Evolutionary conservation across 2,888 invertebrate genomes (phyloP).

Genomic region (Phengaris alcon): DNA sequence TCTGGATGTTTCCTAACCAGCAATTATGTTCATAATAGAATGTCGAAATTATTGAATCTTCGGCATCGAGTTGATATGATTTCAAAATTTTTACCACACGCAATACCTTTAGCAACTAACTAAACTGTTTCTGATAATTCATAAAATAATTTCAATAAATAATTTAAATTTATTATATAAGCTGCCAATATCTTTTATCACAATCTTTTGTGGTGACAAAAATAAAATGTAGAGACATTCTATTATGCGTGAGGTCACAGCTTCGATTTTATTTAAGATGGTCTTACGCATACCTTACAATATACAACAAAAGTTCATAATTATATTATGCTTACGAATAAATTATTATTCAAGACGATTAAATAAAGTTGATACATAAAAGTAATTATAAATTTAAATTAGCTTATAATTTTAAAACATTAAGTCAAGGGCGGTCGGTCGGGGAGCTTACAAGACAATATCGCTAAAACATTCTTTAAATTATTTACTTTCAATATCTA

Average conservation of each 20-base stretch:
- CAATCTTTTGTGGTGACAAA: not conserved
- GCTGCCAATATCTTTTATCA: not conserved
- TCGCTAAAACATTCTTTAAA: slow-evolving; percentile 28
- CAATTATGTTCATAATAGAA: slow-evolving; percentile 8
- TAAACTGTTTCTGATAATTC: not conserved
- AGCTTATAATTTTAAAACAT: slow-evolving; percentile 17
- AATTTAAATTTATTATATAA: not conserved
- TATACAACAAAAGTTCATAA: not conserved
- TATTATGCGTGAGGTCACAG: not conserved
- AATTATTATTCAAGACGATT: slow-evolving; percentile 18
- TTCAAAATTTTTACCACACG: slow-evolving; percentile 13
- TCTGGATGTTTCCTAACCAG: not conserved
- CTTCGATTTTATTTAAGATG: not conserved
- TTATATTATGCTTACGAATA: slow-evolving; percentile 10
- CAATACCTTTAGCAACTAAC: not conserved
- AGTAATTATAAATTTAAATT: slow-evolving; percentile 24
- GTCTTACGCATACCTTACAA: not conserved
- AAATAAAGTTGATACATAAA: slow-evolving; percentile 19
- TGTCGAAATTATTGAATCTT: slow-evolving; percentile 13
- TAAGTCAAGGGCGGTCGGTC: slow-evolving; percentile 23
- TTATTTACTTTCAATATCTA: slow-evolving; percentile 1
- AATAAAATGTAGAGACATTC: not conserved
- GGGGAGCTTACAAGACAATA: slow-evolving; percentile 12
- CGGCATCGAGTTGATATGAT: not conserved
- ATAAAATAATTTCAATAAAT: too few relatives aligned